Evolutionary conservation across 2,797 vertebrate genomes (phyloP), one percentile per base, ranked within the genome.

Genomic region (Gambelia wislizenii): DNA sequence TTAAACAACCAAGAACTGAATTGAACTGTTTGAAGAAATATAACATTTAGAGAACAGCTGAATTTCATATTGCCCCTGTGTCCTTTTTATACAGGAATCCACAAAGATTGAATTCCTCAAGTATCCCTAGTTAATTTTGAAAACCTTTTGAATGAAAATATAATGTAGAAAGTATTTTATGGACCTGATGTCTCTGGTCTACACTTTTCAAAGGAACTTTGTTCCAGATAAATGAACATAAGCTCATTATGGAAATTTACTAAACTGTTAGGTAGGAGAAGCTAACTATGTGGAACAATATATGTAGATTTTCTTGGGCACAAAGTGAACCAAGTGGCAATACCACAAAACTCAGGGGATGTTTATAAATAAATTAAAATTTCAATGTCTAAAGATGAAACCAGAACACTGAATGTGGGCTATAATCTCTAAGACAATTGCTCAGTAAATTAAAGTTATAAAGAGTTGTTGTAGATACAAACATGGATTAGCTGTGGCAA

Each of bases 311-410:
- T 84, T 59, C 67, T 74, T 33, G 30, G 12, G 42, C 54, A 42
- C 22, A 9, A 44, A 72, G n/a, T 59, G 25, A 59, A 39, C 42
- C 10, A 72, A 85, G 49, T 20, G 25, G 33, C 22, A n/a, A 61
- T 27, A 6, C 47, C 75, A 85, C 75, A 84, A 74, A 54, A 61
- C 88, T 89, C 83, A 49, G 4, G 49, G 83, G 67, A 80, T 72
- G 42, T 61, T 89, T 89, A 81, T 81, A 89, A 81, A 86, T 67
- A 86, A 79, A 82, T 86, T 81, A 67, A 85, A 89, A 81, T 75
- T 85, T 67, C 78, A 89, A 64, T 82, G 76, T 86, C 44, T 89
- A 36, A 39, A 75, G 69, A 75, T 64, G 30, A 67, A 85, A 74
- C 61, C 83, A 64, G 27, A 79, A 75, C 56, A 27, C 3, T 54